These are phyloP conservation scores for Lateolabrax maculatus DNA, from an alignment of 2,797 vertebrate species.

Conservation along the genomic window DNA sequence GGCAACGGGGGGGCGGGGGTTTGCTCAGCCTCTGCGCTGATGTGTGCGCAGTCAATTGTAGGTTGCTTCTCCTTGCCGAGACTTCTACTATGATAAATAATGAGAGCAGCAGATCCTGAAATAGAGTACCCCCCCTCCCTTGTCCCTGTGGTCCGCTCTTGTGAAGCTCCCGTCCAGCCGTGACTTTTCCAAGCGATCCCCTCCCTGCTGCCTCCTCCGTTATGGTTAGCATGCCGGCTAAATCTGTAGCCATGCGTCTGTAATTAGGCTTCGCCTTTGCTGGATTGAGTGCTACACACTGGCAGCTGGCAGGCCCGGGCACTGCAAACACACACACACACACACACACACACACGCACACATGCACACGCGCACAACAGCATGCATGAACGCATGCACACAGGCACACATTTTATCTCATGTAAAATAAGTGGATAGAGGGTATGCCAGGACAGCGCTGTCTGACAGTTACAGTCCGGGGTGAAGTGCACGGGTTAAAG, in stretches of 20 bases:
- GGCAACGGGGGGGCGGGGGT: conserved; percentile 49
- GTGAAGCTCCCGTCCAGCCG: conserved; percentile 87
- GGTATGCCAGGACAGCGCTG: conserved; percentile 63
- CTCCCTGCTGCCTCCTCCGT: conserved; percentile 89
- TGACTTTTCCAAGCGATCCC: conserved; percentile 86
- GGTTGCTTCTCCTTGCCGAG: conserved; percentile 80
- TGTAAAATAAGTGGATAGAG: conserved; percentile 62
- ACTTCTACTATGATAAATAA: conserved; percentile 89
- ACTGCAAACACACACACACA: conserved; percentile 61
- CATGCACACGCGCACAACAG: conserved; percentile 31
- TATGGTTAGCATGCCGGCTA: conserved; percentile 91
- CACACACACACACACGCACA: conserved; percentile 22
- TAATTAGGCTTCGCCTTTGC: conserved; percentile 87
- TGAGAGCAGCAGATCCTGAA: conserved; percentile 85
- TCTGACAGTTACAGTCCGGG: conserved; percentile 35
- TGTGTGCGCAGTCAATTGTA: conserved; percentile 82
- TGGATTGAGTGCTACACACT: conserved; percentile 84
- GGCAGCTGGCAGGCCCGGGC: conserved; percentile 84
- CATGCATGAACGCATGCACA: conserved; percentile 46
- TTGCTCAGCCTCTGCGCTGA: conserved; percentile 54
- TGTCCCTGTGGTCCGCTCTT: conserved; percentile 87
- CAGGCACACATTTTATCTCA: conserved; percentile 59
- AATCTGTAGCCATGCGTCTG: conserved; percentile 89
- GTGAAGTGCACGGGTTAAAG: conserved; percentile 33
- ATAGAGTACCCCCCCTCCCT: conserved; percentile 79